phyloP scores from a whole-genome alignment of 2,888 invertebrate genomes.

The Charanyca ferruginea region DNA sequence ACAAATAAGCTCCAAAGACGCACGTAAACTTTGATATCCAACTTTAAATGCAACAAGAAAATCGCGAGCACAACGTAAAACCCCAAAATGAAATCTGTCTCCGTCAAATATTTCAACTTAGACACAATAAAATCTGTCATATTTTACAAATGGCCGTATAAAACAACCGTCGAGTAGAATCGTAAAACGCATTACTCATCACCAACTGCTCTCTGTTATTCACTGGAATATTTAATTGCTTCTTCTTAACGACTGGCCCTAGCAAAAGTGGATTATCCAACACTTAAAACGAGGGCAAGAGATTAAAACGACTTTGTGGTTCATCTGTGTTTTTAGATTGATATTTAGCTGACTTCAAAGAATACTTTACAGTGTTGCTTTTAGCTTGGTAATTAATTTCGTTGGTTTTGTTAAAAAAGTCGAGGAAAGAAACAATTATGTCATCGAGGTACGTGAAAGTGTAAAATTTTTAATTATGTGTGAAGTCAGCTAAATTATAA shows the following conservation, averaged over 20 bases:
- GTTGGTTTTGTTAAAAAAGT: conserved; percentile 22
- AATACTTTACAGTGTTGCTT: conserved; percentile 29
- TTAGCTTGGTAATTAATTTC: conserved; percentile 29
- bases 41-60: conserved; percentile 20
- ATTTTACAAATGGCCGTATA: conserved; percentile 61
- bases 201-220: conserved; percentile 68
- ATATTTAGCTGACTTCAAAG: conserved; percentile 63
- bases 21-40: conserved; percentile 12
- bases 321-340: conserved; percentile 60
- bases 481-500: conserved; percentile 48
- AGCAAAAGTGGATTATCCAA: conserved; percentile 70
- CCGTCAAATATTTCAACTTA: conserved; percentile 52
- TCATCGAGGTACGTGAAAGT: neutral
- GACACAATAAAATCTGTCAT: conserved; percentile 60
- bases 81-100: conserved; percentile 53
- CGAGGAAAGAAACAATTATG: neutral
- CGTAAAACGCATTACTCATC: conserved; percentile 70
- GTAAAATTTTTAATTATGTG: conserved; percentile 9
- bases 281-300: conserved; percentile 67
- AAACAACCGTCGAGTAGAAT: conserved; percentile 59
- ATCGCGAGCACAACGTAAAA: conserved; percentile 50
- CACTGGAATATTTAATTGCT: conserved; percentile 75
- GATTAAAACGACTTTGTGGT: conserved; percentile 74
- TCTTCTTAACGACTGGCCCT: conserved; percentile 71
- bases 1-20: conserved; percentile 24